phyloP scores from a whole-genome alignment of 2,888 invertebrate species.

The Aphodius sticticus region DNA sequence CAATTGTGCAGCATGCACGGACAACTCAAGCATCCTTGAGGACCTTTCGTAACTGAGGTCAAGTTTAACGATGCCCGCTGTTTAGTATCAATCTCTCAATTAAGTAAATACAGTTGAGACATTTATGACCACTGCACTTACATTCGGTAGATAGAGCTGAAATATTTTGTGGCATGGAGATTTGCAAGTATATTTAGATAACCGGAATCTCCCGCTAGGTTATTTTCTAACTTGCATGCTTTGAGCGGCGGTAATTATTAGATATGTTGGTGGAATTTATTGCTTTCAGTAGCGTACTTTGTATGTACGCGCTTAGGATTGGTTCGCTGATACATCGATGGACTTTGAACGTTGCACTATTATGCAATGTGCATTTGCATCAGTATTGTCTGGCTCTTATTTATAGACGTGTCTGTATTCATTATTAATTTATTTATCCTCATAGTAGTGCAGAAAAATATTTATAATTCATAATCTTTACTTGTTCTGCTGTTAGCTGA shows the following conservation, averaged over 20 bases:
- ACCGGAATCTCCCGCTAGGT: not conserved
- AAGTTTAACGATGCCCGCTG: not conserved
- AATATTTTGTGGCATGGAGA: not conserved
- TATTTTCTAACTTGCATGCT: no score
- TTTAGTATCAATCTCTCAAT: not conserved
- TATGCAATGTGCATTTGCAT: slow-evolving; percentile 4
- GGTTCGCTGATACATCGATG: not conserved
- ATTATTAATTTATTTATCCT: not conserved
- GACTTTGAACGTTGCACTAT: not conserved
- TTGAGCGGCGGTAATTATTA: not conserved
- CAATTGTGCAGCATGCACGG: not conserved
- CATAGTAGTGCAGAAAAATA: not conserved
- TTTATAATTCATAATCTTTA: no score
- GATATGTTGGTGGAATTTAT: not conserved
- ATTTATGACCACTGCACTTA: not conserved
- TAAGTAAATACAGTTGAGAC: not conserved
- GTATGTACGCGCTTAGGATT: not conserved
- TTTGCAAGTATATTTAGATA: not conserved
- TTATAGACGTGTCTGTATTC: not conserved
- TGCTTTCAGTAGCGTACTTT: not conserved
- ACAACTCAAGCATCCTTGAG: not conserved
- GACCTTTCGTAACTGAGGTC: not conserved
- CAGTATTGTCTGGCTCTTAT: not conserved
- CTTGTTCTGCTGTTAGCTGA: no score
- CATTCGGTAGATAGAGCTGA: not conserved